Percentiles rank a stretch among this genome's conserved stretches.
phyloP scores from a whole-genome alignment of 2,888 invertebrate genomes.

The Ypsolopha scabrella region DNA sequence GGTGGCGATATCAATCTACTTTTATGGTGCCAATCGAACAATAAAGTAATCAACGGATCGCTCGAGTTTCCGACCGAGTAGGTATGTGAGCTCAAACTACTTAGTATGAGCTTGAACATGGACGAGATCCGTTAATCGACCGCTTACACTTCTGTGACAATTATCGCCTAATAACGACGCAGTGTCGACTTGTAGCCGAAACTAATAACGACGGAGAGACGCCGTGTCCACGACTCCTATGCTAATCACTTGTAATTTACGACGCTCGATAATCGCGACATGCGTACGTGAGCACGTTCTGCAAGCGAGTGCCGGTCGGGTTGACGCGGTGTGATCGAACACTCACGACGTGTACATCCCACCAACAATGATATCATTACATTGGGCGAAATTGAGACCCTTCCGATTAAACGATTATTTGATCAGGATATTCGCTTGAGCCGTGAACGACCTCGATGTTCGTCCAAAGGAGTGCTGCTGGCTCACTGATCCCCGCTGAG shows the following conservation, averaged over 20 bases:
- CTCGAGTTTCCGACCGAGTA: neutral
- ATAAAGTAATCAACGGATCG: neutral
- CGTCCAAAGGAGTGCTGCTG: constrained; percentile 21
- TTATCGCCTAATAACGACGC: constrained; percentile 61
- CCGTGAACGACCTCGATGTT: neutral
- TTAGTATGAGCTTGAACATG: constrained; percentile 40
- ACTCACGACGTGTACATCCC: neutral
- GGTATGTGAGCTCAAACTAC: constrained; percentile 26
- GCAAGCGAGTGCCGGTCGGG: constrained; percentile 23
- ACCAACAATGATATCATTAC: neutral
- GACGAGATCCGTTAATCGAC: constrained; percentile 58
- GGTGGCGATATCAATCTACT: neutral
- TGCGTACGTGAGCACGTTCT: constrained; percentile 62
- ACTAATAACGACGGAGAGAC: constrained; percentile 49
- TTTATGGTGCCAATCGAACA: neutral
- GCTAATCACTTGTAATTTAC: constrained; percentile 64
- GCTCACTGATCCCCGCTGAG: constrained; percentile 31
- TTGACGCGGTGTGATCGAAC: constrained; percentile 15
- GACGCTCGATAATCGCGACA: constrained; percentile 62
- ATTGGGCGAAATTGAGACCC: neutral
- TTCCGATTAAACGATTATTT: neutral
- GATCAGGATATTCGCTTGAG: neutral
- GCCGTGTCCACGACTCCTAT: constrained; percentile 57
- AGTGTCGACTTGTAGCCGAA: constrained; percentile 46
- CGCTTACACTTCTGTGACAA: constrained; percentile 55